A percentile compares a stretch with the other conserved stretches of the same genome.
Evolutionary conservation across 2,797 vertebrate species (phyloP).

Genomic region (Miichthys miiuy): DNA sequence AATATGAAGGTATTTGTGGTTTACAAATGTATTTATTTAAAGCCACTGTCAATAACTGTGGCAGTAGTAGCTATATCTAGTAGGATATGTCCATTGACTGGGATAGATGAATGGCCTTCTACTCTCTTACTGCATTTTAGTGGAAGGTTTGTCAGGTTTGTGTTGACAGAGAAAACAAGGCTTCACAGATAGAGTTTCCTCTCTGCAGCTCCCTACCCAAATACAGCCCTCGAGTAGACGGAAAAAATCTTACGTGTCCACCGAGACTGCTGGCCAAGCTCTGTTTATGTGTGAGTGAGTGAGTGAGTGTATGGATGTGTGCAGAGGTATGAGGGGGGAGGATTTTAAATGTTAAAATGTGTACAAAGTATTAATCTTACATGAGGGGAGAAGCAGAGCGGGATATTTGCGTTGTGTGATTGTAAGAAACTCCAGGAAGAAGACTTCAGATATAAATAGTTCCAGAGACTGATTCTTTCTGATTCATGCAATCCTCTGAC

Average conservation of each 20-base stretch:
- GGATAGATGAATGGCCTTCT: constrained; percentile 54
- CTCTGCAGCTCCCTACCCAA: constrained; percentile 71
- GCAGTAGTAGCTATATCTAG: constrained; percentile 54
- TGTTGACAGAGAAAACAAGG: constrained; percentile 84
- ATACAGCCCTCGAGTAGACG: constrained; percentile 70
- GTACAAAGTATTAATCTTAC: constrained; percentile 24
- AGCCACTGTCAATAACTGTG: constrained; percentile 49
- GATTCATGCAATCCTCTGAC: not conserved
- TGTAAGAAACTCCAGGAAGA: constrained; percentile 7
- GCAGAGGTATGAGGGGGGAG: constrained; percentile 39
- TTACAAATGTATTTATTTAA: constrained; percentile 66
- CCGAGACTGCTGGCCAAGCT: constrained; percentile 59
- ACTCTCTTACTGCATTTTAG: constrained; percentile 66
- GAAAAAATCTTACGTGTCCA: constrained; percentile 73
- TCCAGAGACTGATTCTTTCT: constrained; percentile 1
- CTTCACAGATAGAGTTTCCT: constrained; percentile 81
- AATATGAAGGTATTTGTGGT: constrained; percentile 67
- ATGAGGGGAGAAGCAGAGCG: not conserved
- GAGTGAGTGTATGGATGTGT: constrained; percentile 25
- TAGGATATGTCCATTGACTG: constrained; percentile 41
- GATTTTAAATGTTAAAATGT: constrained; percentile 57
- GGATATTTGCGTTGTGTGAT: constrained; percentile 11
- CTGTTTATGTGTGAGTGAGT: constrained; percentile 35
- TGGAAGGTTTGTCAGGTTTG: constrained; percentile 66
- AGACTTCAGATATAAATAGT: not conserved